Percentiles rank a stretch among this genome's conserved stretches.
These are phyloP conservation scores for Pipistrellus pipistrellus DNA, from an alignment of 2,797 vertebrate genomes.

Conservation along the genomic window DNA sequence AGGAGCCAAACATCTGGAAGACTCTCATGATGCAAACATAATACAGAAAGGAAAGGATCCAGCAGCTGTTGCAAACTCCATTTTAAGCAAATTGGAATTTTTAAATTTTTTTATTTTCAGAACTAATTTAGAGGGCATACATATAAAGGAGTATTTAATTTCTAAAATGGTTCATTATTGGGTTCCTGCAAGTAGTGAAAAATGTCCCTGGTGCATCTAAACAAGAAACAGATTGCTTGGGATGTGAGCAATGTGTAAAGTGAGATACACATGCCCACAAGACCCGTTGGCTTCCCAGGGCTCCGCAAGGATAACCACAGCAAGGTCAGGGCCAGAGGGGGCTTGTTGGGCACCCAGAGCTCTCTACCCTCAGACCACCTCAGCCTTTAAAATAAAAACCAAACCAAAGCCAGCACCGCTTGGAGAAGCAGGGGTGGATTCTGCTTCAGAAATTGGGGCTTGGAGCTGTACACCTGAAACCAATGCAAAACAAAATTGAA, in stretches of 20 bases:
- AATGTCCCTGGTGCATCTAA: background rate
- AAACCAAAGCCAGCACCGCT: background rate
- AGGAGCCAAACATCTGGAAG: background rate
- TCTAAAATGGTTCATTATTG: background rate
- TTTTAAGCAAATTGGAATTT: background rate
- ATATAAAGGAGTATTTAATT: slow-evolving; percentile 16
- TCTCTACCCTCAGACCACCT: background rate
- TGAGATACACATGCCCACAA: accelerated
- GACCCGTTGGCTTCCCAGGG: background rate
- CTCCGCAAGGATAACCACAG: accelerated
- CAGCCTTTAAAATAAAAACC: background rate
- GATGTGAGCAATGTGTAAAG: background rate
- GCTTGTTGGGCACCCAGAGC: background rate
- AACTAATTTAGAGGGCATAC: slow-evolving; percentile 18
- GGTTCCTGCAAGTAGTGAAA: background rate
- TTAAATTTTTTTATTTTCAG: background rate
- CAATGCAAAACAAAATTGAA: background rate
- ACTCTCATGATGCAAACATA: background rate
- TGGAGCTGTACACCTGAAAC: background rate
- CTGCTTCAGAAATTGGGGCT: background rate
- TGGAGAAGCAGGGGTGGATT: background rate
- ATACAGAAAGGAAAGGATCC: background rate
- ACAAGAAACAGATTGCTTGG: background rate
- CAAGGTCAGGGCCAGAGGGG: no score
- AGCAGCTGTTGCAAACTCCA: background rate